phyloP scores from a whole-genome alignment of 2,113 vertebrate genomes.

The Cettia cetti region DNA sequence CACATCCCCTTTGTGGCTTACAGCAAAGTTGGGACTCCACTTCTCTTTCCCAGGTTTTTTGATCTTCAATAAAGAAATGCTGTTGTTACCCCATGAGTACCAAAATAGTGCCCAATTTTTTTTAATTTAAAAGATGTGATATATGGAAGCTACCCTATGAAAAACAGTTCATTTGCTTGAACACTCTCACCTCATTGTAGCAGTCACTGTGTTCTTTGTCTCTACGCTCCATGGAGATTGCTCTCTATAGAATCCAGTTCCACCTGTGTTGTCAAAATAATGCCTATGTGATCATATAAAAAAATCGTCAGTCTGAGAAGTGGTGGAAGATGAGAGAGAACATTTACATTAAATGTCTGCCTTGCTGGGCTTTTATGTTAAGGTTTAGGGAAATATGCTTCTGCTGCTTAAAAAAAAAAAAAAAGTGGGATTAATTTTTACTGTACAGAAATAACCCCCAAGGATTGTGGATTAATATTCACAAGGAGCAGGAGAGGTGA shows the following conservation, averaged over 20 bases:
- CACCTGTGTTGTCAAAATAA: not conserved
- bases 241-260: not conserved
- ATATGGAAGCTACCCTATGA: not conserved
- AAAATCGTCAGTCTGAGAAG: not conserved
- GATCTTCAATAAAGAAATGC: not conserved
- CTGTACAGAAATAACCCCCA: not conserved
- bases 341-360: not conserved
- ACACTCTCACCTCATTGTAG: not conserved
- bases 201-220: not conserved
- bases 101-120: not conserved
- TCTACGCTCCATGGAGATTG: not conserved
- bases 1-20: not conserved
- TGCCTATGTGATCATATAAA: not conserved
- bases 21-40: not conserved
- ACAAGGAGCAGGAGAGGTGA: not conserved
- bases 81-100: not conserved
- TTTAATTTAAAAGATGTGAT: not conserved
- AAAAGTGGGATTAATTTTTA: not conserved
- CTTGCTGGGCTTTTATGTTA: not conserved
- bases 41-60: not conserved
- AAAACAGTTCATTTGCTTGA: not conserved
- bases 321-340: not conserved
- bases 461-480: slow-evolving; percentile 1
- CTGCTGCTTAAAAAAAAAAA: not conserved
- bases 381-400: not conserved